These are phyloP conservation scores for Lycophotia porphyrea DNA, from an alignment of 2,888 invertebrate species.

Conservation along the genomic window DNA sequence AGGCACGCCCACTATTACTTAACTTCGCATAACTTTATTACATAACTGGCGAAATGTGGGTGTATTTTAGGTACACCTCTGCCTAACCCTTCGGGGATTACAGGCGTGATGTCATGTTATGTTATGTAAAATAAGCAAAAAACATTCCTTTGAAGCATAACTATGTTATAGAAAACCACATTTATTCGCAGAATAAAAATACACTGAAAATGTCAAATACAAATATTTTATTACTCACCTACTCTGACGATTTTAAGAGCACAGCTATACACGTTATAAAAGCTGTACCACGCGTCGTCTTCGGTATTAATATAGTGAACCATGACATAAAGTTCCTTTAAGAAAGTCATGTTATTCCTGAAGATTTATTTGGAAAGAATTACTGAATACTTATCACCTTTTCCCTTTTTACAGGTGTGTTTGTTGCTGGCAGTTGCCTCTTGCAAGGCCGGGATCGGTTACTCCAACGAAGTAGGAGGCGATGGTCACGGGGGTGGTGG, in stretches of 20 bases:
- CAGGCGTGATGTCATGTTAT: too few relatives aligned
- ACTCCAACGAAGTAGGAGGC: constrained; percentile 73
- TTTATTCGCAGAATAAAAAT: neutral
- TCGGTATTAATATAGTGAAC: neutral
- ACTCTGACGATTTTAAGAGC: neutral
- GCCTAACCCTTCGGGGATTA: too few relatives aligned
- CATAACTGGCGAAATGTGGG: too few relatives aligned
- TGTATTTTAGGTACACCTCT: too few relatives aligned
- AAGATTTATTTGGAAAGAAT: neutral
- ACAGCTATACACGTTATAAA: neutral
- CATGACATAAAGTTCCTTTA: neutral
- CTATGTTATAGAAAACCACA: too few relatives aligned
- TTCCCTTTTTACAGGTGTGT: constrained; percentile 81
- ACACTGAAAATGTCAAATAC: neutral
- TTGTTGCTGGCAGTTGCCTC: constrained; percentile 85
- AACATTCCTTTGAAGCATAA: neutral
- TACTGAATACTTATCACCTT: neutral
- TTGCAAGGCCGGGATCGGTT: constrained; percentile 82
- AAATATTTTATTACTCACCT: neutral
- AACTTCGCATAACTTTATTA: too few relatives aligned
- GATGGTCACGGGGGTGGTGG: constrained; percentile 70
- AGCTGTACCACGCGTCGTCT: neutral
- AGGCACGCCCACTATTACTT: too few relatives aligned
- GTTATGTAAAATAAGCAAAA: too few relatives aligned
- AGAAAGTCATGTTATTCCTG: neutral